A percentile compares a stretch with the other conserved stretches of the same genome.
Evolutionary conservation across 2,113 vertebrate genomes (phyloP).

Genomic region (Pithys albifrons): DNA sequence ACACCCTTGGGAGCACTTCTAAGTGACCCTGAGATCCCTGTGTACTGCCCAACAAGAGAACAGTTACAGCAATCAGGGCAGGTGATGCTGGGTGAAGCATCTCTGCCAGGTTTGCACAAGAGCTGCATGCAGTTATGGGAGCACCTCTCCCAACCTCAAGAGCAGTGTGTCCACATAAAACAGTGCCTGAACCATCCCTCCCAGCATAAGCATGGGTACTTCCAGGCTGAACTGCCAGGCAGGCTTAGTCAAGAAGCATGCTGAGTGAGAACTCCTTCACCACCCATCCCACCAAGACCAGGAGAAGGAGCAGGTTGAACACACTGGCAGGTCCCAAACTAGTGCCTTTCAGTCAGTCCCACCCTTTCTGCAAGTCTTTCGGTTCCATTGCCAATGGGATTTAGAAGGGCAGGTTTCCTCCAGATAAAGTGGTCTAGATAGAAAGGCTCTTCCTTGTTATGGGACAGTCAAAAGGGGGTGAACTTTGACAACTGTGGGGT

Average conservation of each 20-base stretch:
- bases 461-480: too few species aligned
- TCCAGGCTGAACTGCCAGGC: not conserved
- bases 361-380: too few species aligned
- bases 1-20: not conserved
- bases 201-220: rapidly evolving
- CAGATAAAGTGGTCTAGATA: too few species aligned
- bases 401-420: too few species aligned
- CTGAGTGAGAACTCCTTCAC: not conserved
- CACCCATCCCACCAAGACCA: rapidly evolving
- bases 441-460: too few species aligned
- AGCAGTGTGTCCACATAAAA: not conserved
- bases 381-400: too few species aligned
- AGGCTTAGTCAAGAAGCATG: not conserved
- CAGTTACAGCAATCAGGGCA: not conserved
- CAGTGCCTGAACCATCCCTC: not conserved
- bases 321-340: too few species aligned
- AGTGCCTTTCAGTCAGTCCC: too few species aligned
- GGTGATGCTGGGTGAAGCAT: not conserved
- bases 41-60: not conserved
- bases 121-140: not conserved
- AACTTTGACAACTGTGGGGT: too few species aligned
- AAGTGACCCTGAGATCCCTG: too few species aligned
- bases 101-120: not conserved
- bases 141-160: not conserved
- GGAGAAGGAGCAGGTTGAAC: not conserved